A percentile compares a stretch with the other conserved stretches of the same genome.
These are phyloP conservation scores for Cydia splendana DNA, from an alignment of 1,140 invertebrate species.

Conservation along the genomic window DNA sequence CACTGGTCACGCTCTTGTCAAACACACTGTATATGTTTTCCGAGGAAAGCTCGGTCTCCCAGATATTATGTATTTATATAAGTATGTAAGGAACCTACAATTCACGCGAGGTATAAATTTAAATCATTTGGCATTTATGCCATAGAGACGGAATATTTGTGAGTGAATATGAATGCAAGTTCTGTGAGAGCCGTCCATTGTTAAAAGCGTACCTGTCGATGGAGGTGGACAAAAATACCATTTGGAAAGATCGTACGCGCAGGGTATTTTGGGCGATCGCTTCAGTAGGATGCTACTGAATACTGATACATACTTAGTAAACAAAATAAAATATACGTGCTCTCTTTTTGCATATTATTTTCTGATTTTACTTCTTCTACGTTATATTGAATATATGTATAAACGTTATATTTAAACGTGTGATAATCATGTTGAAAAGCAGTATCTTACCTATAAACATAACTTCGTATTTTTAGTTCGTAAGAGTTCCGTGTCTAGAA, in stretches of 20 bases:
- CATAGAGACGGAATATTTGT: background rate
- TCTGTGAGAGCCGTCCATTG: conserved; percentile 33
- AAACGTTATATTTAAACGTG: too few species aligned
- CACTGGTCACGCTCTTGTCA: too few species aligned
- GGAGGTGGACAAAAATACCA: conserved; percentile 54
- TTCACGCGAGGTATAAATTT: background rate
- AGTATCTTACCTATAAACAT: too few species aligned
- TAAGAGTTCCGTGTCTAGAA: too few species aligned
- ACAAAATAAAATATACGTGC: background rate
- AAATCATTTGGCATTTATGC: background rate
- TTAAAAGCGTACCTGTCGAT: conserved; percentile 54
- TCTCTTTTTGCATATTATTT: background rate
- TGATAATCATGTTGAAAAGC: too few species aligned
- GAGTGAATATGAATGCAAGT: conserved; percentile 16
- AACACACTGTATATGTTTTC: too few species aligned
- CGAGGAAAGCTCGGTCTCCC: too few species aligned
- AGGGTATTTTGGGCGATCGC: conserved; percentile 49
- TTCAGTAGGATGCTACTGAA: background rate
- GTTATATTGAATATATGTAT: too few species aligned
- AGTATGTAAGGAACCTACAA: too few species aligned
- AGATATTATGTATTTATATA: too few species aligned
- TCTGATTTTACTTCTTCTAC: background rate
- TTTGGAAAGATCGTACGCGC: conserved; percentile 37
- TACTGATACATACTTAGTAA: background rate
- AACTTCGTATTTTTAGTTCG: too few species aligned